phyloP scores from a whole-genome alignment of 2,888 invertebrate genomes.

The Epirrita christyi region DNA sequence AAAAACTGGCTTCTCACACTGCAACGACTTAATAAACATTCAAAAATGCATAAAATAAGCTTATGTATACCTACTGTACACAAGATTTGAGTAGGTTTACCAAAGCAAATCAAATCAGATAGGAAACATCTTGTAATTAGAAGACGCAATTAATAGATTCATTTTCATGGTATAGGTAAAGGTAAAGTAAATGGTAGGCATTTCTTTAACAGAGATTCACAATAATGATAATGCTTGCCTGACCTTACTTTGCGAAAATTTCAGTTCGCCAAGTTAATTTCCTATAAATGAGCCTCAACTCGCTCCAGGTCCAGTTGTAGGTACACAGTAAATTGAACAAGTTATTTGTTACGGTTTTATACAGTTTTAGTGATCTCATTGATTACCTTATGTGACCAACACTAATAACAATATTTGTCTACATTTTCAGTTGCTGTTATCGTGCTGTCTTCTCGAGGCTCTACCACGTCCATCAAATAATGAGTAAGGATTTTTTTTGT shows the following conservation, averaged over 20 bases:
- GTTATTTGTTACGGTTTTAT: no score
- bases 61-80: conserved; percentile 2
- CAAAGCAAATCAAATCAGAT: background rate
- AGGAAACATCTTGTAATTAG: conserved; percentile 5
- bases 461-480: conserved; percentile 61
- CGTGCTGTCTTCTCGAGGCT: conserved; percentile 52
- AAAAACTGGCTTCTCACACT: conserved; percentile 25
- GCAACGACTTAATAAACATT: conserved; percentile 6
- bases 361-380: no score
- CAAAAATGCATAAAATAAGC: conserved; percentile 17
- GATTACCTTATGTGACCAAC: background rate
- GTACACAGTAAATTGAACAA: no score
- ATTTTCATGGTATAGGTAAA: no score
- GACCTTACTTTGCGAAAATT: no score
- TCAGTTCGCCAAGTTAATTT: no score
- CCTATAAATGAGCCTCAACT: no score
- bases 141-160: conserved; percentile 3
- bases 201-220: no score
- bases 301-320: no score
- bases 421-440: conserved; percentile 59
- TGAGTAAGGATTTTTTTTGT: conserved; percentile 59
- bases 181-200: no score
- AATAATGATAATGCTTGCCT: no score
- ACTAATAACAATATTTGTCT: background rate
- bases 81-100: no score